These are phyloP conservation scores for Linnaemya tessellans DNA, from an alignment of 2,888 invertebrate genomes.

Conservation along the genomic window DNA sequence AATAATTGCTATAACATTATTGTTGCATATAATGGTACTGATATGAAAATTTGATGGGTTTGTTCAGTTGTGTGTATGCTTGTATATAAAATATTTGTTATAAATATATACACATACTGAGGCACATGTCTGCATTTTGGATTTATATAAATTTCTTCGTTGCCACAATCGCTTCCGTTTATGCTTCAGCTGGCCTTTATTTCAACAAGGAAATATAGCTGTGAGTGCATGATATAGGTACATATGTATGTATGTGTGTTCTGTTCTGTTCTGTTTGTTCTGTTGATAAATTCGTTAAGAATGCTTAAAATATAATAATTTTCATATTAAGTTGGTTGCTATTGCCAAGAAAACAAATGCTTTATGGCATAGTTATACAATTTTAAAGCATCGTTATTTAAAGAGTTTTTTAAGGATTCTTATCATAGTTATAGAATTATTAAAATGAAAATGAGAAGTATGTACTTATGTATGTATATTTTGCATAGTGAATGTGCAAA, in stretches of 20 bases:
- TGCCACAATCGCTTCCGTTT: slow-evolving; percentile 63
- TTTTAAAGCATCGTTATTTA: slow-evolving; percentile 3
- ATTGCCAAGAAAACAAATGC: slow-evolving; percentile 54
- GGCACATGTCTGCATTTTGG: neutral
- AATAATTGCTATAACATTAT: slow-evolving; percentile 73
- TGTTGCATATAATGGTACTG: slow-evolving; percentile 38
- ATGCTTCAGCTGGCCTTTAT: slow-evolving; percentile 40
- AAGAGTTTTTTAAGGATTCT: neutral
- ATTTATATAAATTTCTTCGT: slow-evolving; percentile 4
- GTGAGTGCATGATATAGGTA: neutral
- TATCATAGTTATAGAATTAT: neutral
- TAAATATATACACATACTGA: neutral
- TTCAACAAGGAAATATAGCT: neutral
- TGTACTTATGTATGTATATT: neutral
- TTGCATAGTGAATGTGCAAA: no score
- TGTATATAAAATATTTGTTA: neutral
- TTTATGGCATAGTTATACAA: slow-evolving; percentile 10
- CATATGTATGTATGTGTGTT: neutral
- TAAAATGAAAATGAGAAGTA: neutral
- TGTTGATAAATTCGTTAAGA: slow-evolving; percentile 61
- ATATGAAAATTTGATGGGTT: neutral
- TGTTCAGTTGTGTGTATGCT: neutral
- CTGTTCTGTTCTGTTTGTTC: neutral
- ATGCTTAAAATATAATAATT: slow-evolving; percentile 71
- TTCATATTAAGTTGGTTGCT: slow-evolving; percentile 62